Evolutionary conservation across 2,888 invertebrate genomes (phyloP).

Genomic region (Phortica magna): DNA sequence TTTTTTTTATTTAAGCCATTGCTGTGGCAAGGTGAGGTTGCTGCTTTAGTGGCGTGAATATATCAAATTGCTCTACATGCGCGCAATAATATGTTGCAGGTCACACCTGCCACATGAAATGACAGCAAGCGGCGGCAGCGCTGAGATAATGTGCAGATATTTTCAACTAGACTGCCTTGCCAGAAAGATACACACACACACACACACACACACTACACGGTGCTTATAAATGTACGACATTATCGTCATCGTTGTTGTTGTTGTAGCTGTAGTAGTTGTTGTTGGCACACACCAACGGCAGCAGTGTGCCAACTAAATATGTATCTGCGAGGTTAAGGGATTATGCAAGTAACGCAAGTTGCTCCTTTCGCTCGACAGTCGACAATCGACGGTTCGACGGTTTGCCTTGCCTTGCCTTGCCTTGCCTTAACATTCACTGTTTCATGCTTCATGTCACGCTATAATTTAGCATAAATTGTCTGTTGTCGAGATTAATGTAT

Average conservation of each 20-base stretch:
- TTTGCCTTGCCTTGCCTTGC: background rate
- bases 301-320: background rate
- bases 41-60: slow-evolving; percentile 19
- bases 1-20: slow-evolving; percentile 17
- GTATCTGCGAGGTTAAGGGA: slow-evolving; percentile 17
- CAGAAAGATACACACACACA: background rate
- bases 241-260: background rate
- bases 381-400: background rate
- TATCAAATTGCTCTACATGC: slow-evolving; percentile 34
- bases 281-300: background rate
- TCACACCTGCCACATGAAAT: slow-evolving; percentile 12
- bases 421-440: background rate
- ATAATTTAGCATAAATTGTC: slow-evolving; percentile 71
- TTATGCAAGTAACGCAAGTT: slow-evolving; percentile 2
- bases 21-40: background rate
- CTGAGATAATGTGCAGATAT: background rate
- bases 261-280: background rate
- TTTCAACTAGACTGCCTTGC: background rate
- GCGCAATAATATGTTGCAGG: slow-evolving; percentile 29
- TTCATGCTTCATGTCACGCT: slow-evolving; percentile 52
- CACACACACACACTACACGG: background rate
- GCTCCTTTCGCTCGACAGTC: slow-evolving; percentile 6
- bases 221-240: background rate
- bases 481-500: slow-evolving; percentile 73
- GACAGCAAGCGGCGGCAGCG: background rate